Base-by-base conservation (phyloP, 2,797 vertebrate genomes). In the Tokudaia muenninki region DNA sequence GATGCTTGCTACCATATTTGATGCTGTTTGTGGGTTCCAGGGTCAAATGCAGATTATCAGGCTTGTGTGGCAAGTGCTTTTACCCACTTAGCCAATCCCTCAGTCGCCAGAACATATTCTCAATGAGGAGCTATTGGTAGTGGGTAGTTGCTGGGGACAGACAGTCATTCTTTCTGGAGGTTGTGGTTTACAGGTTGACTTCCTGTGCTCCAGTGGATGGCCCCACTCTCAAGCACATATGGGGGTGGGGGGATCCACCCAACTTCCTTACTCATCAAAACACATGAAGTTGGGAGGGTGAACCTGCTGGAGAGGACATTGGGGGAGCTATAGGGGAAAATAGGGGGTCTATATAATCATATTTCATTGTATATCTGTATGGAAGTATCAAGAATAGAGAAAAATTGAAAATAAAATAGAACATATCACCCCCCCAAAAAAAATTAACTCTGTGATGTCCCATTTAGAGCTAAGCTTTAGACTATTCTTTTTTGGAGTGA, bases 391-490 rank as follows among this genome's bases (percentile, higher is more conserved):
- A 74, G 52, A 88, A 88, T 75, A 75, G 31, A 57, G 70, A 74
- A 59, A 88, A 74, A n/a, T n/a, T 70, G 17, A 87, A 86, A 87
- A 50, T 52, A 70, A 87, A 88, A 59, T 59, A 88, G 37, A 87
- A 29, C 22, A 55, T 24, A 86, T 9, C 63, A 55, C 24, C 16
- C 77, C 75, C 29, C 26, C n/a, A n/a, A 34, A 22, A 79, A 31
- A 79, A 22, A 79, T 52, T 74, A 77, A 16, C 17, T 94, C 13
- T 74, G 26, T 75, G 31, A 14, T 52, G 82, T 65, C 63, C 50
- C 47, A 95, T 34, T 52, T 61, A 37, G 6, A 63, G 12, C 22
- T 87, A 83, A 94, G 79, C 87, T 95, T 92, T 91, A 89, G 79
- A n/a, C 4, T 55, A 65, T 83, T 91, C 50, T 50, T 93, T 87